Percentiles rank a stretch among this genome's conserved stretches.
phyloP scores from a whole-genome alignment of 1,140 invertebrate genomes.

The Bathynomus jamesi region DNA sequence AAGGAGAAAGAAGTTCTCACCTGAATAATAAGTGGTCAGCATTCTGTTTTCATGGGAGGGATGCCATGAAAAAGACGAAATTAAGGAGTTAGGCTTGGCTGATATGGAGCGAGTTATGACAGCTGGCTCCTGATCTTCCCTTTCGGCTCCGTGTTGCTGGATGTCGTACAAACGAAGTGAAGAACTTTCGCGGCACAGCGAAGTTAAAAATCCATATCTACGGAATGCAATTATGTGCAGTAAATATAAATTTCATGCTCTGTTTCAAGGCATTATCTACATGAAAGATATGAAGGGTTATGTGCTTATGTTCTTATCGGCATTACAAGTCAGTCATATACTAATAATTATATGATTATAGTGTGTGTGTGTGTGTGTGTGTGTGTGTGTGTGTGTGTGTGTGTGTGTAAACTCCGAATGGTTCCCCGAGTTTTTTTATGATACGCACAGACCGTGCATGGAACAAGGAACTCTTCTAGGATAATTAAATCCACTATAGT shows the following conservation, averaged over 20 bases:
- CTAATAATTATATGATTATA: too few relatives aligned
- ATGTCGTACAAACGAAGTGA: constrained; percentile 69
- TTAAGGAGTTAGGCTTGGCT: constrained; percentile 36
- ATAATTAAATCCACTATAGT: too few relatives aligned
- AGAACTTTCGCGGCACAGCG: constrained; percentile 61
- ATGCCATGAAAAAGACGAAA: constrained; percentile 77
- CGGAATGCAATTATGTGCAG: constrained; percentile 29
- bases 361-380: too few relatives aligned
- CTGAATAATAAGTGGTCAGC: constrained; percentile 57
- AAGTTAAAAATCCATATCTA: constrained; percentile 65
- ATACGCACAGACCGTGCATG: too few relatives aligned
- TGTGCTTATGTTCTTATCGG: too few relatives aligned
- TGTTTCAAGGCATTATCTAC: neutral
- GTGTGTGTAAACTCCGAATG: too few relatives aligned
- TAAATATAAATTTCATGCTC: constrained; percentile 4
- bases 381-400: too few relatives aligned
- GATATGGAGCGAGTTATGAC: constrained; percentile 59
- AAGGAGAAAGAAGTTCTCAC: too few relatives aligned
- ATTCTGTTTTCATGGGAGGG: constrained; percentile 65
- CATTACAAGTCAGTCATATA: too few relatives aligned
- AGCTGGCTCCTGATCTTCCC: constrained; percentile 64
- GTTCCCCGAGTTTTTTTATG: too few relatives aligned
- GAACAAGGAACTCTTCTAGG: too few relatives aligned
- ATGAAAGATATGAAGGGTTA: too few relatives aligned
- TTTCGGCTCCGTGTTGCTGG: constrained; percentile 58